Conservation (phyloP, 2,888 invertebrate species). For the Teinopalpus imperialis region DNA sequence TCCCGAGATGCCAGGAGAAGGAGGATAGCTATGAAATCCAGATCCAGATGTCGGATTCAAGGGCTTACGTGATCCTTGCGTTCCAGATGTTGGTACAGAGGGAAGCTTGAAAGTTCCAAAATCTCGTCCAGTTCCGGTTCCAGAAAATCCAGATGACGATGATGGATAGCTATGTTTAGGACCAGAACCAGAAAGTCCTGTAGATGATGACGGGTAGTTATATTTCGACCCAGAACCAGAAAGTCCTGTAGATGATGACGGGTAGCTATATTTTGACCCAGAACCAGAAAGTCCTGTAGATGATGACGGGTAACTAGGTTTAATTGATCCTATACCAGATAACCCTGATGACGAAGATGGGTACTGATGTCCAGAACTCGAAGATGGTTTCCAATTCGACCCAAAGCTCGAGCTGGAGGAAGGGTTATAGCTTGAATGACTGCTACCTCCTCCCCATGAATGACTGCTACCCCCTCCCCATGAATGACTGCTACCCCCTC, state of each 20-base stretch:
- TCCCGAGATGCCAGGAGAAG: constrained; percentile 30
- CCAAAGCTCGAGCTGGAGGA: constrained; percentile 27
- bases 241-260: constrained; percentile 28
- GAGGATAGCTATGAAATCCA: constrained; percentile 18
- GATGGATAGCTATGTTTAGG: constrained; percentile 23
- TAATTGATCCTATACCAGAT: constrained; percentile 30
- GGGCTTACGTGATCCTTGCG: constrained; percentile 31
- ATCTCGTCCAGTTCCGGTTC: too few species aligned
- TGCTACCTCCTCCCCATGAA: constrained; percentile 20
- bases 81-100: constrained; percentile 34
- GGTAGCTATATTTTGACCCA: constrained; percentile 26
- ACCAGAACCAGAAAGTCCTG: constrained; percentile 11
- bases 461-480: constrained; percentile 20
- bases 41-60: constrained; percentile 4
- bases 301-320: constrained; percentile 25
- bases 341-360: constrained; percentile 32
- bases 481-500: constrained; percentile 21
- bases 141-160: constrained; percentile 24
- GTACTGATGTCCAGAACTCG: constrained; percentile 20
- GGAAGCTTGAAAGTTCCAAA: too few species aligned
- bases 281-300: constrained; percentile 19
- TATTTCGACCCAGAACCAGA: constrained; percentile 26
- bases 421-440: constrained; percentile 21
- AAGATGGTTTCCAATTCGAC: constrained; percentile 27
- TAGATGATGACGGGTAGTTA: constrained; percentile 12